phyloP scores from a whole-genome alignment of 1,140 invertebrate genomes.

The Drosophila tsacasi region DNA sequence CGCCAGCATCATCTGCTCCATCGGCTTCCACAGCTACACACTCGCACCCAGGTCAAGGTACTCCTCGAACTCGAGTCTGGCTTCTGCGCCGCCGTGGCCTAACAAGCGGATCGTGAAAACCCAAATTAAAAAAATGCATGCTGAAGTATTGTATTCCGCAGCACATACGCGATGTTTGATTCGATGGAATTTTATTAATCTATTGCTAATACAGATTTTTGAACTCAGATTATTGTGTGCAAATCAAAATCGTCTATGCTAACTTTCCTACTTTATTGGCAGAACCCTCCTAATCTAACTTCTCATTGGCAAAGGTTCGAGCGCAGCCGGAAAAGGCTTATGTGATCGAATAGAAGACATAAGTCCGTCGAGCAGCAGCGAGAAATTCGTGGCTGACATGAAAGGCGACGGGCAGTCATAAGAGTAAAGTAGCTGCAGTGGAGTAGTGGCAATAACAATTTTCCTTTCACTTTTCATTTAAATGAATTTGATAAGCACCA shows the following conservation, averaged over 20 bases:
- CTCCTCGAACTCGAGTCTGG: constrained; percentile 24
- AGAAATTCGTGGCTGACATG: constrained; percentile 26
- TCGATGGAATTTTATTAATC: background rate
- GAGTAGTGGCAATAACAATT: constrained; percentile 34
- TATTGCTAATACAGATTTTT: background rate
- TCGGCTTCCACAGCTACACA: background rate
- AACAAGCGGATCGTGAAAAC: constrained; percentile 6
- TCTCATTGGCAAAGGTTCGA: constrained; percentile 3
- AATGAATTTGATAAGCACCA: constrained; percentile 54
- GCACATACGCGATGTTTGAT: background rate
- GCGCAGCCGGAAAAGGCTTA: background rate
- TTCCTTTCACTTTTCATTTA: constrained; percentile 54
- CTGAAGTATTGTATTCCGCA: background rate
- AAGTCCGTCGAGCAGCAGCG: constrained; percentile 1
- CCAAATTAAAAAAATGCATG: background rate
- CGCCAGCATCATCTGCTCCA: constrained; percentile 19
- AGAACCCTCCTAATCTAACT: background rate
- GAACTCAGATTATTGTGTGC: background rate
- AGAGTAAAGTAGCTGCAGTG: constrained; percentile 8
- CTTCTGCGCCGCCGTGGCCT: background rate
- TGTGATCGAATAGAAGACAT: constrained; percentile 14
- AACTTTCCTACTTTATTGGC: background rate
- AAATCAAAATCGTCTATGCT: background rate
- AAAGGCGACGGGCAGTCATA: constrained; percentile 29
- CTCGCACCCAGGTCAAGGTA: constrained; percentile 63